These are phyloP conservation scores for Emydura subglobosa DNA, from an alignment of 2,113 vertebrate species.

Conservation along the genomic window DNA sequence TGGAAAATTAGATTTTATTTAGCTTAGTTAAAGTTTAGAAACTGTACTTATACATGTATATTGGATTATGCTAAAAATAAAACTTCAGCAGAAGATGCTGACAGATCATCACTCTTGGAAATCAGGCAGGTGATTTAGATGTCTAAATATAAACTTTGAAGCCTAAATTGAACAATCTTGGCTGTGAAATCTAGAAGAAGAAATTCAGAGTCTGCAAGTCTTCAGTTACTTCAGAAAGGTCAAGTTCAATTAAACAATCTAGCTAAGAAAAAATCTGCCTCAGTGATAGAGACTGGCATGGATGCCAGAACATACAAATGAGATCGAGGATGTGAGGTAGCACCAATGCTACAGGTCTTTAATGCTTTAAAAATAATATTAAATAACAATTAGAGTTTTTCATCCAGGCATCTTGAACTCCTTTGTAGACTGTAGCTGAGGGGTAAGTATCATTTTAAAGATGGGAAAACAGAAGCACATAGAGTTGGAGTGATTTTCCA, in stretches of 20 bases:
- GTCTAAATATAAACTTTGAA: background rate
- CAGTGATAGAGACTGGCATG: background rate
- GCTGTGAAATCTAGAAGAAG: background rate
- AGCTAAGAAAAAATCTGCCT: background rate
- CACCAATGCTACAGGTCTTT: background rate
- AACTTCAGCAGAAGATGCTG: background rate
- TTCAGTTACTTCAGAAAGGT: background rate
- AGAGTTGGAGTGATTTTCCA: fast-evolving
- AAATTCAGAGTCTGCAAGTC: background rate
- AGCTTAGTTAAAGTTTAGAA: background rate
- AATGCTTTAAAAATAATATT: background rate
- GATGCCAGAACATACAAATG: background rate
- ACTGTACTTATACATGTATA: background rate
- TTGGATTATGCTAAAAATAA: background rate
- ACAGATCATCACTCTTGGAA: background rate
- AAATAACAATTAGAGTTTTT: background rate
- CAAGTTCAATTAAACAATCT: background rate
- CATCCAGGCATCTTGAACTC: background rate
- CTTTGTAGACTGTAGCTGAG: background rate
- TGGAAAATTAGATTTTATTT: background rate
- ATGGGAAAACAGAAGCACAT: background rate
- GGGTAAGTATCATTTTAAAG: background rate
- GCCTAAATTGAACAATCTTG: background rate
- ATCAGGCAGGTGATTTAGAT: background rate
- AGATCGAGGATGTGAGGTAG: background rate